Base-by-base conservation (phyloP, 2,113 vertebrate genomes). In the Hemiprocne comata region DNA sequence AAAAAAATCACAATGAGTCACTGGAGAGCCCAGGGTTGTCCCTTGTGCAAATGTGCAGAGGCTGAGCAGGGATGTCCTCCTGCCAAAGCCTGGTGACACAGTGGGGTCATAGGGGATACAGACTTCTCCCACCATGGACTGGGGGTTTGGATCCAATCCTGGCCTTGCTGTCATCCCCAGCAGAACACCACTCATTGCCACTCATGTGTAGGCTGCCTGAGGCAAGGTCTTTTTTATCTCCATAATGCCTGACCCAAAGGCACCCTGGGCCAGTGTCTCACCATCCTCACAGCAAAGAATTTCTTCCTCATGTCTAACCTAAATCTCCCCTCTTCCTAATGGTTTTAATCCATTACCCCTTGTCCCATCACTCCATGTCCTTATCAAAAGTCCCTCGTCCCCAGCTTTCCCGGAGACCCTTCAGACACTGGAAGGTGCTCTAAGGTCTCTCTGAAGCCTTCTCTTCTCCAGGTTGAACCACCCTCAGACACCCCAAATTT, bases 51-150 rank as follows among this genome's bases (percentile, higher is more conserved):
- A 31, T 17, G 55, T 8, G 46, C 26, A 7, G 40, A 54, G 19
- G n/a, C 53, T 64, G 66, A 21, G 55, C 40, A 66, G 53, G 48
- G 31, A 44, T 2, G 1, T 57, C 13, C 29, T 73, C 25, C 54
- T 55, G 25, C 16, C 60, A n/a, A 53, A 69, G 48, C 11, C 54
- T 61, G 60, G 40, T 66, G 73, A 11, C 54, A 66, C 31, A 13
- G 11, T 2, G 20, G 14, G n/a, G 31, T 69, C 31, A 31, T 0
- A 0, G 26, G n/a, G 38, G 10, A 31, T 40, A 40, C 2, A 46
- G 24, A 58, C 3, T 3, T 66, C 28, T 25, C 28, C 55, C 36
- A 3, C 33, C 14, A 4, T 5, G 14, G 23, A 10, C 1, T 33
- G 25, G 17, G 9, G 51, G 21, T 3, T 17, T 53, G 48, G 50